Evolutionary conservation across 1,140 invertebrate genomes (phyloP), one percentile per base, ranked within the genome.

Genomic region (Argopecten irradians): DNA sequence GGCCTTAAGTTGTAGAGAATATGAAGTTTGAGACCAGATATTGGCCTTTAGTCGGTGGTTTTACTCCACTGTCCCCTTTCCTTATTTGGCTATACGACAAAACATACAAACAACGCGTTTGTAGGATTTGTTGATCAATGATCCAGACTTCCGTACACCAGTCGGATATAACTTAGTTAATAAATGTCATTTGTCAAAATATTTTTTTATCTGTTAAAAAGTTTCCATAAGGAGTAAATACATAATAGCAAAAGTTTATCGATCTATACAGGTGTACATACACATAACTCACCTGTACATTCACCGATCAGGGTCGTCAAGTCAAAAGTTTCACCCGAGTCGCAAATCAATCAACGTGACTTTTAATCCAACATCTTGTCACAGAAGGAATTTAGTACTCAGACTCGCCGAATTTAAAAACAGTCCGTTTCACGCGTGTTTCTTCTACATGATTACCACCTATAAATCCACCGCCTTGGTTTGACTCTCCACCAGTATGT

Each of bases 321-420:
- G 55, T 71, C 55, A 71, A 71, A 71, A 28, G 55, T n/a, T 71
- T 71, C 55, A 71, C 55, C 55, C 55, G 19, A 71, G 55, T 71
- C 55, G n/a, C 55, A 71, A 71, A 71, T 71, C 55, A 71, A 71
- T 71, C 55, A 71, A 2, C 8, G 22, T 71, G 55, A 71, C 55
- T 71, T 71, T n/a, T 28, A 71, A 71, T 71, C 55, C 55, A 71
- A 71, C 55, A 71, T 71, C 55, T 71, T 71, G 55, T 71, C 55
- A 71, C 55, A 71, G 22, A 7, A 71, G 55, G 55, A 71, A 71
- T 71, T 71, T 71, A 71, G 55, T 22, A 16, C 55, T 71, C n/a
- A 39, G 5, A 71, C 55, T n/a, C 28, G 22, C 55, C 28, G 22
- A 71, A 71, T 71, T 71, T 71, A 71, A 71, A 71, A n/a, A 71